Base-by-base conservation (phyloP, 2,797 vertebrate species). In the Geotrypetes seraphini region DNA sequence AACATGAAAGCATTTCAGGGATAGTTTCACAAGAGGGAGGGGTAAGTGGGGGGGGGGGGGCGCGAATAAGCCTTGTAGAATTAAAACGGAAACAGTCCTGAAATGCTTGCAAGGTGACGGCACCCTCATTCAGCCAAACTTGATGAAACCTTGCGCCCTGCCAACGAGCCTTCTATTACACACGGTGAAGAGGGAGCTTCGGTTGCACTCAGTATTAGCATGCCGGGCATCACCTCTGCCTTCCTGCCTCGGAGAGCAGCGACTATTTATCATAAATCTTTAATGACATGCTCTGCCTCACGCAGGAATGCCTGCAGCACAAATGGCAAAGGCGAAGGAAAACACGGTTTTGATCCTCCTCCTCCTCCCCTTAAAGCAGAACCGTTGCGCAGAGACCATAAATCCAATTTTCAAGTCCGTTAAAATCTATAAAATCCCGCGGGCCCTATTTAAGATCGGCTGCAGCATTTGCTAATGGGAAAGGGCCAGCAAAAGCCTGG, bases 191-290 rank as follows among this genome's bases (percentile, higher is more conserved):
- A 32, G 42, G 52, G 34, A 12, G 43, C 19, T 57, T 52, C 31
- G 16, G 18, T 21, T 20, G 14, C 18, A 43, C 39, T 50, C 38
- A 0, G 2, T 47, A 63, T 72, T 53, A 63, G 50, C 63, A 69
- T 56, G 53, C 63, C 28, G 40, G 39, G 41, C 19, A 36, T 29
- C 32, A 54, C 41, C 50, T 47, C 61, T 24, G 47, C 33, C 47
- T 58, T 56, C 39, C 43, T 25, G 54, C 61, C 60, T 67, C 34
- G 19, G 63, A 65, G 59, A 56, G 45, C 53, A 63, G 57, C 47
- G 44, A 42, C 54, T 65, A 44, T 49, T 67, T 72, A 61, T 56
- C 66, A 72, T 69, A 67, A 69, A 67, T 54, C 61, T 67, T 72
- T 69, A 55, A 72, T 63, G 63, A 61, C 65, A 52, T 7, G 24